These are phyloP conservation scores for Pachypeltis micranthus DNA, from an alignment of 1,140 invertebrate species.

Conservation along the genomic window DNA sequence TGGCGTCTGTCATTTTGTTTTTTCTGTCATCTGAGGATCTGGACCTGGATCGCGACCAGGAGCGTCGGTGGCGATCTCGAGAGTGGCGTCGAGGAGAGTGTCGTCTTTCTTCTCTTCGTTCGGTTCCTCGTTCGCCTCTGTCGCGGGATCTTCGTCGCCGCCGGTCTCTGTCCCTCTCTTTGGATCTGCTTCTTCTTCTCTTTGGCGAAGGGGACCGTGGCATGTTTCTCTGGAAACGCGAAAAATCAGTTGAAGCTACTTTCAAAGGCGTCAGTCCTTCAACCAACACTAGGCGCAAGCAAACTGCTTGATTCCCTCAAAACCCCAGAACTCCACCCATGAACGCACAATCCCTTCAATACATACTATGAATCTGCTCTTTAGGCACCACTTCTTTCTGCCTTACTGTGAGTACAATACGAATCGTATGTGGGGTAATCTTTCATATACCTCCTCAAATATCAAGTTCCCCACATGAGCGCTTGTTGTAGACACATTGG, in stretches of 20 bases:
- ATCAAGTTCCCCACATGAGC: too few relatives aligned
- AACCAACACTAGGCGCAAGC: too few relatives aligned
- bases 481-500: too few relatives aligned
- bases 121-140: slow-evolving; percentile 32
- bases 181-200: slow-evolving; percentile 31
- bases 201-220: neutral
- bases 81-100: neutral
- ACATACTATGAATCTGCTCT: too few relatives aligned
- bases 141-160: slow-evolving; percentile 43
- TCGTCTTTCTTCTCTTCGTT: slow-evolving; percentile 2
- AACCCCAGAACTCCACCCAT: too few relatives aligned
- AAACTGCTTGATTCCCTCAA: too few relatives aligned
- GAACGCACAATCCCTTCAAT: too few relatives aligned
- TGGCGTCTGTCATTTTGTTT: slow-evolving; percentile 36
- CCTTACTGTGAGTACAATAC: too few relatives aligned
- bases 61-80: neutral
- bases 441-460: too few relatives aligned
- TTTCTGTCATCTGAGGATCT: slow-evolving; percentile 37
- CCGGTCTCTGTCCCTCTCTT: slow-evolving; percentile 39
- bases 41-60: slow-evolving; percentile 27
- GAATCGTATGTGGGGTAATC: too few relatives aligned
- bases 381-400: too few relatives aligned
- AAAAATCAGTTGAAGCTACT: slow-evolving; percentile 10
- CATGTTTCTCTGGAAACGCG: neutral
- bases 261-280: too few relatives aligned